Conservation (phyloP, 1,140 invertebrate genomes). For the Penaeus indicus region DNA sequence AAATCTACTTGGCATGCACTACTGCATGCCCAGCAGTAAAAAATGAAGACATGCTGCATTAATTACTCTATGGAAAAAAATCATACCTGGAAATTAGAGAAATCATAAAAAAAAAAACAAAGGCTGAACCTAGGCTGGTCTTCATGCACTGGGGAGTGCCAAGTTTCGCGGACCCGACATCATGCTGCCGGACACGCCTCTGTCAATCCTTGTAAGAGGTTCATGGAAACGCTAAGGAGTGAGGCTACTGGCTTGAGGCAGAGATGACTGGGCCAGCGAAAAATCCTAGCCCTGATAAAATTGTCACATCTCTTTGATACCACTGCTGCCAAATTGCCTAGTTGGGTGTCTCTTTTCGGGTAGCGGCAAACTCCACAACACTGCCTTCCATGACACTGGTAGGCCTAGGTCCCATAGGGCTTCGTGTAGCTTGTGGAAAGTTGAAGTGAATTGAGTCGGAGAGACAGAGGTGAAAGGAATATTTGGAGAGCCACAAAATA, state of each 20-base stretch:
- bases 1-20: constrained; percentile 54
- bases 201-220: constrained; percentile 49
- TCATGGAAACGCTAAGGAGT: constrained; percentile 56
- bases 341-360: constrained; percentile 48
- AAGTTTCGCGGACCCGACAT: constrained; percentile 59
- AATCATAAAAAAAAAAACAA: constrained; percentile 37
- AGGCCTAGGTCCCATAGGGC: constrained; percentile 58
- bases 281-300: constrained; percentile 49
- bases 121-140: constrained; percentile 60
- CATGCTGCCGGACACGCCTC: constrained; percentile 58
- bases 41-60: constrained; percentile 50
- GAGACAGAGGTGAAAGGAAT: constrained; percentile 68
- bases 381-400: constrained; percentile 51
- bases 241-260: constrained; percentile 61
- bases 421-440: constrained; percentile 49
- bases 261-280: constrained; percentile 55
- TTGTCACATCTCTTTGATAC: constrained; percentile 33
- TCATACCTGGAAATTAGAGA: constrained; percentile 49
- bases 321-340: constrained; percentile 54
- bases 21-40: constrained; percentile 59
- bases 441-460: constrained; percentile 44
- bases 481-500: constrained; percentile 66
- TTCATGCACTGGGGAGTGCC: constrained; percentile 65
- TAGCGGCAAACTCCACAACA: constrained; percentile 58
- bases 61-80: constrained; percentile 49